Evolutionary conservation across 1,140 invertebrate genomes (phyloP).

Genomic region (Ceratoteleas bidentatus): DNA sequence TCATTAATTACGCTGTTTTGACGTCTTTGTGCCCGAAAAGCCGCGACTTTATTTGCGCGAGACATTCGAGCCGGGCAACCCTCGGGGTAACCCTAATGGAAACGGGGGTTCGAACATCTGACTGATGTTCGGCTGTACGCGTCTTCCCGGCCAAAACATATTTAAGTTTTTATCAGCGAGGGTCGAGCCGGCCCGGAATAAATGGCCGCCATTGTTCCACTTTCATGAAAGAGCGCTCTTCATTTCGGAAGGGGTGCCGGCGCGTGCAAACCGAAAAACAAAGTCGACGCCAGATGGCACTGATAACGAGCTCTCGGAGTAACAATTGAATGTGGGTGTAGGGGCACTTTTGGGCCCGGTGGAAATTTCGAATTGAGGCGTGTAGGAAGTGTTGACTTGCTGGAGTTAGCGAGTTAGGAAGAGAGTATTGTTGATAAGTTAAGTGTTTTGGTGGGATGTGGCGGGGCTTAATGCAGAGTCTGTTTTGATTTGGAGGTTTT

Average conservation of each 20-base stretch:
- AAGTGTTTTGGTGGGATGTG: no score
- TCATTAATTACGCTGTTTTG: conserved; percentile 34
- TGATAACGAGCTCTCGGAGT: neutral
- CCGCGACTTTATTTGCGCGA: conserved; percentile 31
- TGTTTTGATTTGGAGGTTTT: no score
- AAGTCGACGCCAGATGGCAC: conserved; percentile 39
- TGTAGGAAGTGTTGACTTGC: no score
- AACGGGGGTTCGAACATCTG: conserved; percentile 44
- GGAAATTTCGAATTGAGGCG: no score
- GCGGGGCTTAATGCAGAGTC: no score
- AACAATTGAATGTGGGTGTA: no score
- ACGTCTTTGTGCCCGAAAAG: conserved; percentile 11
- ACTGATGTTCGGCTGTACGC: conserved; percentile 20
- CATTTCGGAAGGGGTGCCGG: conserved; percentile 37
- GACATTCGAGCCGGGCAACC: conserved; percentile 17
- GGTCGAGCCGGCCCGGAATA: conserved; percentile 12
- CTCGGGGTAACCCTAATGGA: conserved; percentile 36
- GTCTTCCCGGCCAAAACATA: conserved; percentile 49
- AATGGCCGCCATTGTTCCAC: conserved; percentile 55
- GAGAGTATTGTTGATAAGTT: no score
- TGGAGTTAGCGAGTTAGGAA: no score
- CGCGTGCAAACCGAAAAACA: conserved; percentile 36
- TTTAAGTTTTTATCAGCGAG: conserved; percentile 53
- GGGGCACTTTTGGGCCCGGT: no score
- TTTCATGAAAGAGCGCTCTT: conserved; percentile 50